Evolutionary conservation across 2,888 invertebrate species (phyloP), one percentile per base, ranked within the genome.

Genomic region (Caradrina clavipalpis): DNA sequence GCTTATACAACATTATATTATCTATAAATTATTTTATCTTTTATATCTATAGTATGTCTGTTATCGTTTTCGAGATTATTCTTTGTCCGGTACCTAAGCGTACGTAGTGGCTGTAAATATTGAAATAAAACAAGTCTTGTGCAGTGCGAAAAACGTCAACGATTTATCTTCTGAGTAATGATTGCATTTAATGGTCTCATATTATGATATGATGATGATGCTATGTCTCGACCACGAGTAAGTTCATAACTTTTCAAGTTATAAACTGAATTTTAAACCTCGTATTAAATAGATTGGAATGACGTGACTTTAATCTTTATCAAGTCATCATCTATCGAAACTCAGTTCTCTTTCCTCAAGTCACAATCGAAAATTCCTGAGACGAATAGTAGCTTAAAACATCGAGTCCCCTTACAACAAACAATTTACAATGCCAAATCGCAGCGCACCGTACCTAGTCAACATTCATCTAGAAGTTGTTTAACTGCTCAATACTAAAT

Each of bases 401-500:
- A 13, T 8, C 5, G 1, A 21, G 3, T 47, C 15, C 6, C 8
- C 22, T 51, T 51, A 47, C 42, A 45, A 45, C 45, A 45, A 45
- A 45, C 45, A 45, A 45, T 17, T 51, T 15, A 45, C 13, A 21
- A 17, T 55, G 39, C 47, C 26, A 49, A 2, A n/a, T 56, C 15
- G 3, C 19, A 22, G 17, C 1, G 22, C 22, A 65, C 50, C 22
- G 7, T 8, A 8, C 31, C n/a, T n/a, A n/a, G 31, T 31, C 13
- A 50, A 17, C 31, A 57, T 42, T n/a, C n/a, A 62, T 31, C 11
- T 49, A 61, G 35, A 56, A 19, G 21, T 56, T 54, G 53, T 70
- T 70, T 63, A 75, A 56, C 53, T 71, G 21, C 22, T 4, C 3
- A 21, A 21, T 63, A 26, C 56, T 76, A 78, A 80, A 59, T 60